Base-by-base conservation (phyloP, 2,888 invertebrate species). In the Lacanobia wlatinum region DNA sequence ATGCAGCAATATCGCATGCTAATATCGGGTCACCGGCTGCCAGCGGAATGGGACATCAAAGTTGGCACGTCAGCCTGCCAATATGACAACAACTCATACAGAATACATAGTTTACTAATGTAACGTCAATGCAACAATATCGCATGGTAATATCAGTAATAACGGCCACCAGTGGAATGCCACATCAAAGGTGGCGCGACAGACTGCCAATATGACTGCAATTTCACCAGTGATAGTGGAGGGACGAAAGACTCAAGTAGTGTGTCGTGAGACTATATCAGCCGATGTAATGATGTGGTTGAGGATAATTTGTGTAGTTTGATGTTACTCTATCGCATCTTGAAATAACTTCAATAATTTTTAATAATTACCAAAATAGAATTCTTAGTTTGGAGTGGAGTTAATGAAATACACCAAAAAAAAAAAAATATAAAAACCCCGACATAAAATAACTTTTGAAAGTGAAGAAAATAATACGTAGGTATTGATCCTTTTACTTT, bases 151-250 rank as follows among this genome's bases (percentile, higher is more conserved):
- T 71, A 40, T 58, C 34, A 12, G 28, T 34, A 56, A 65, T 46
- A 52, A 56, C 10, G 16, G 9, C 18, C 16, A 16, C 23, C 23
- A 40, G 14, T 1, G 75, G 58, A 53, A 80, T 65, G 48, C 48
- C 62, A 14, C 48, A 43, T 12, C 52, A 58, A 69, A 52, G n/a
- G 38, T 21, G 9, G 2, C 16, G 1, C 16, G 12, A 10, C 12
- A 58, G 1, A 21, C 9, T 8, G 38, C 56, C 48, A 80, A 76
- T 64, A 64, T 60, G 48, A 18, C 48, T 63, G 14, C 53, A 69
- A 65, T 76, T 56, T 61, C 76, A 58, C 14, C 46, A n/a, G 50
- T 77, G 61, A 56, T 77, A 48, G 40, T 40, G 28, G 12, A 52
- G 76, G 10, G 8, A 56, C n/a, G n/a, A n/a, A n/a, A n/a, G n/a